Evolutionary conservation across 2,888 invertebrate genomes (phyloP).

Genomic region (Leptinotarsa haldemani): DNA sequence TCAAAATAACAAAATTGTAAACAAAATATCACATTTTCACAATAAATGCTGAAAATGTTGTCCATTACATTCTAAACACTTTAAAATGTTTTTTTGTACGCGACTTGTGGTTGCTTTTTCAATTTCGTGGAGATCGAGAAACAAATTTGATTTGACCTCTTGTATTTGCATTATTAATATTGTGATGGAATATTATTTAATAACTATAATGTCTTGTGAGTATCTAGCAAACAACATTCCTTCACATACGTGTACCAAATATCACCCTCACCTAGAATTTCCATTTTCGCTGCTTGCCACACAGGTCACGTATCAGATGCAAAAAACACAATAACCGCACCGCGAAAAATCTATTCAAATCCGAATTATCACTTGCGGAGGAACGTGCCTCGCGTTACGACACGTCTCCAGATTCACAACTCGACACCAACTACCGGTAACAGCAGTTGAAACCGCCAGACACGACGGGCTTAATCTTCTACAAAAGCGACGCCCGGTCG

Average conservation of each 20-base stretch:
- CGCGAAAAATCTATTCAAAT: slow-evolving; percentile 25
- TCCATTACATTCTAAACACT: no score
- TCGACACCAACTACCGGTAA: slow-evolving; percentile 14
- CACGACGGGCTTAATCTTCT: slow-evolving; percentile 31
- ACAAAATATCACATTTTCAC: no score
- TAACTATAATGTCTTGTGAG: no score
- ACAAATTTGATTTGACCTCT: no score
- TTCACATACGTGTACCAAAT: neutral
- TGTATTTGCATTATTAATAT: no score
- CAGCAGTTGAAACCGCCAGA: slow-evolving; percentile 27
- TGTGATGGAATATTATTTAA: no score
- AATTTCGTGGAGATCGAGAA: no score
- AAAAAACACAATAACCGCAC: slow-evolving; percentile 1
- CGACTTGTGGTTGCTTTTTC: no score
- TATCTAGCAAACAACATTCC: neutral
- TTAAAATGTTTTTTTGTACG: no score
- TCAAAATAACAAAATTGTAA: no score
- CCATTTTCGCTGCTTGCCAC: slow-evolving; percentile 2
- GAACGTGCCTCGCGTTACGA: slow-evolving; percentile 28
- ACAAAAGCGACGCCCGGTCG: slow-evolving; percentile 63
- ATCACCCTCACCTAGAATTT: neutral
- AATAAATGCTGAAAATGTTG: no score
- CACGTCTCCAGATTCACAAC: slow-evolving; percentile 35
- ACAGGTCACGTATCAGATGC: neutral
- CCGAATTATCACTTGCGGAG: slow-evolving; percentile 22